A percentile compares a stretch with the other conserved stretches of the same genome.
Conservation (phyloP, 2,797 vertebrate species). For the Premnoplex brunnescens region DNA sequence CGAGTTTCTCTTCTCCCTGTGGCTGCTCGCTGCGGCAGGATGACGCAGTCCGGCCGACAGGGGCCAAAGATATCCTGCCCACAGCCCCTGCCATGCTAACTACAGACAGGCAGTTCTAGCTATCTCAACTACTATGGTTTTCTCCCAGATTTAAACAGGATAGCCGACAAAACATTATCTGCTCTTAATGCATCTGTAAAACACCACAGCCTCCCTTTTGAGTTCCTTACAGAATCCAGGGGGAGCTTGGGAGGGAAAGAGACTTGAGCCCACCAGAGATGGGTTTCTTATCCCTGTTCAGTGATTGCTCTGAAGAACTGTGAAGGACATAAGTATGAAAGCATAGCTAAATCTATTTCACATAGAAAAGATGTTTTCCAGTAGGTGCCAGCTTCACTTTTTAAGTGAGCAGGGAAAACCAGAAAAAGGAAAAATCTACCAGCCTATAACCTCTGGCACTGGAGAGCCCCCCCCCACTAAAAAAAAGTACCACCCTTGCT, state of each 20-base stretch:
- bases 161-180: not conserved
- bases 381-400: not conserved
- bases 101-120: not conserved
- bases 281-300: not conserved
- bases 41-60: not conserved
- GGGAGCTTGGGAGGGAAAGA: not conserved
- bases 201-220: not conserved
- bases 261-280: not conserved
- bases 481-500: not conserved
- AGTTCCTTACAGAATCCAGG: not conserved
- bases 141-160: not conserved
- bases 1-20: not conserved
- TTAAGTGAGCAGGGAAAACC: not conserved
- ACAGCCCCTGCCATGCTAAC: not conserved
- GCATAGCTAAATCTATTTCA: not conserved
- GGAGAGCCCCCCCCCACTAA: not conserved
- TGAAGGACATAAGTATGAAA: not conserved
- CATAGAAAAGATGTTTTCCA: not conserved
- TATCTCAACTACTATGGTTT: not conserved
- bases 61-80: not conserved
- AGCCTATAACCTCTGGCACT: not conserved
- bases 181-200: not conserved
- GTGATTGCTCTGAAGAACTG: not conserved
- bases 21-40: conserved; percentile 17
- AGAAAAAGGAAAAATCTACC: not conserved